A percentile compares a stretch with the other conserved stretches of the same genome.
These are phyloP conservation scores for Perca schrenkii DNA, from an alignment of 2,113 vertebrate genomes.

Conservation along the genomic window DNA sequence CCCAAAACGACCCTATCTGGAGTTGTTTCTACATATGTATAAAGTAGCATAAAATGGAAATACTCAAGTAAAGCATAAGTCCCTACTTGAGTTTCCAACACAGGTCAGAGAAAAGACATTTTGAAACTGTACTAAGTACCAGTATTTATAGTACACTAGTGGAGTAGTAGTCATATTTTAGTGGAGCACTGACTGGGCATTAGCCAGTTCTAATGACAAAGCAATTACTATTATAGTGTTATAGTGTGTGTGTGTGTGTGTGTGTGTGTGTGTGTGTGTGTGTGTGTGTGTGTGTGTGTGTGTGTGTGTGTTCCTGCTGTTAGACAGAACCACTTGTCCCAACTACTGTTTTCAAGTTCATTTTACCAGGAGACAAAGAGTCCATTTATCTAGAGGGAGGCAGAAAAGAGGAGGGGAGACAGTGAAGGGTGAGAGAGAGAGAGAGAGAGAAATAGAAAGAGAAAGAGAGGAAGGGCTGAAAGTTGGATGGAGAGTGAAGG, in stretches of 20 bases:
- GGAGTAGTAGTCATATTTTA: too few species aligned
- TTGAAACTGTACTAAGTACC: too few species aligned
- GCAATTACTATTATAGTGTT: conserved; percentile 30
- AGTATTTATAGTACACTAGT: too few species aligned
- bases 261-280: too few species aligned
- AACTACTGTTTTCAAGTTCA: conserved; percentile 80
- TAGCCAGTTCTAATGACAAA: conserved; percentile 25
- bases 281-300: too few species aligned
- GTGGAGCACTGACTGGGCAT: too few species aligned
- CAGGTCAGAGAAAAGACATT: too few species aligned
- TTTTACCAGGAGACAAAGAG: conserved; percentile 81
- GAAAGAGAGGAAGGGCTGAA: conserved; percentile 53
- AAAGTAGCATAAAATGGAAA: too few species aligned
- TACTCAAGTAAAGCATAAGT: too few species aligned
- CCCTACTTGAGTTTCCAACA: too few species aligned
- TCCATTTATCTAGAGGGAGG: conserved; percentile 73
- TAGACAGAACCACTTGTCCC: conserved; percentile 70
- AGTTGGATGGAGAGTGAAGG: conserved; percentile 51
- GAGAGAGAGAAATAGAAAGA: conserved; percentile 20
- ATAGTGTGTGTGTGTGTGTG: conserved; percentile 5
- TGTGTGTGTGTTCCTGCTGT: conserved; percentile 46
- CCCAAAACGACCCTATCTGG: too few species aligned
- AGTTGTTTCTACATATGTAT: too few species aligned
- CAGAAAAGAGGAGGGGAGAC: conserved; percentile 66
- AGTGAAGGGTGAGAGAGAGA: conserved; percentile 63